Evolutionary conservation across 1,140 invertebrate genomes (phyloP), one percentile per base, ranked within the genome.

Genomic region (Lanistes nyassanus): DNA sequence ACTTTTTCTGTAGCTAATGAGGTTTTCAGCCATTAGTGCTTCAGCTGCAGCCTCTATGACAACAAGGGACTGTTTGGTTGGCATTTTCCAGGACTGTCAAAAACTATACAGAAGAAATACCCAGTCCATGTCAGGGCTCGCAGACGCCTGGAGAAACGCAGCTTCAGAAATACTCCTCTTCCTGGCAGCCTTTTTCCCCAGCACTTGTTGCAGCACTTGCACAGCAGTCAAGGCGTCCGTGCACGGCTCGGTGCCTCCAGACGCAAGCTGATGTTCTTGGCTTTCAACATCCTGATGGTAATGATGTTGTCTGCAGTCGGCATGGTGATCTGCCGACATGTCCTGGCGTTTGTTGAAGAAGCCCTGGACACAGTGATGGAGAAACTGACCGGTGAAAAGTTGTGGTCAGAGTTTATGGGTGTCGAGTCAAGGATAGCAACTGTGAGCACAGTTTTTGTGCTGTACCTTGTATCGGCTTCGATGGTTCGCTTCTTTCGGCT

Each of bases 361-460:
- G 67, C 47, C 9, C 47, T 47, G 21, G 67, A 69, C 23, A 47
- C 23, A 26, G 13, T 69, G n/a, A 51, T 37, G 42, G 67, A 69
- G 47, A 39, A 47, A 9, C 67, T 69, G 21, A 69, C 67, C 6
- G 67, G 67, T 31, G 67, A 69, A 42, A 51, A 47, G 67, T 21
- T 69, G n/a, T 69, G 67, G 67, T 69, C 67, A 11, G 19, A 51
- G 23, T 69, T 69, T 29, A 51, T 69, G 67, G 67, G 67, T 16
- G 47, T 69, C 21, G 67, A 69, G 67, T 69, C 67, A 11, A 39
- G 67, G 23, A 31, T 69, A 31, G 29, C 51, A 29, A 69, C 67
- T 16, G 67, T 69, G 39, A 69, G 67, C 47, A 47, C 37, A 9
- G 42, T 69, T 39, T 69, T 69, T 34, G 67, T 69, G 67, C 67